phyloP scores from a whole-genome alignment of 1,140 invertebrate genomes.

The Drosophila repletoides region DNA sequence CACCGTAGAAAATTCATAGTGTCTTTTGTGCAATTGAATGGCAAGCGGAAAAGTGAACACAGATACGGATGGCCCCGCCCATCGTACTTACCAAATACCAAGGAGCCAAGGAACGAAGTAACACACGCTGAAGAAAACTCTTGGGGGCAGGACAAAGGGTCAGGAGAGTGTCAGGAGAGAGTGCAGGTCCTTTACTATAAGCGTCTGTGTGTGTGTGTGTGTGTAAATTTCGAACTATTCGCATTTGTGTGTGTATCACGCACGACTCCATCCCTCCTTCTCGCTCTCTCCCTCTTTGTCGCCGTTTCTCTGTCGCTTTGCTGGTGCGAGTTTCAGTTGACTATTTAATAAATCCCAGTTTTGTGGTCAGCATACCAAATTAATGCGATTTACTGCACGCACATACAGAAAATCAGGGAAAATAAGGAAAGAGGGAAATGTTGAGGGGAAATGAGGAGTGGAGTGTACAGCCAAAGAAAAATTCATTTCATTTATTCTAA shows the following conservation, averaged over 20 bases:
- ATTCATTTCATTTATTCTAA: slow-evolving; percentile 79
- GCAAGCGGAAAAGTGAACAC: slow-evolving; percentile 52
- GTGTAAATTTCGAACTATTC: slow-evolving; percentile 38
- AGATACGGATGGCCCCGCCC: slow-evolving; percentile 24
- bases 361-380: slow-evolving; percentile 79
- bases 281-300: not conserved
- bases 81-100: slow-evolving; percentile 19
- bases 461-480: slow-evolving; percentile 45
- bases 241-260: slow-evolving; percentile 71
- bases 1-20: slow-evolving; percentile 31
- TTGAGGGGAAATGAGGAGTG: not conserved
- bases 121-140: slow-evolving; percentile 2
- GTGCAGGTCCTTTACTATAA: no score
- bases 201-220: slow-evolving; percentile 4
- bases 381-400: slow-evolving; percentile 73
- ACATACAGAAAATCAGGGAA: not conserved
- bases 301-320: not conserved
- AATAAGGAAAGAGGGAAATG: not conserved
- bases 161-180: slow-evolving; percentile 18
- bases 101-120: not conserved
- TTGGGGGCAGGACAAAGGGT: slow-evolving; percentile 20
- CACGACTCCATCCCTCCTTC: slow-evolving; percentile 40
- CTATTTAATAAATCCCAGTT: slow-evolving; percentile 78
- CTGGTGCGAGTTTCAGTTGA: slow-evolving; percentile 57
- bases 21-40: slow-evolving; percentile 48